Conservation (phyloP, 2,888 invertebrate species). For the Andrena hattorfiana region DNA sequence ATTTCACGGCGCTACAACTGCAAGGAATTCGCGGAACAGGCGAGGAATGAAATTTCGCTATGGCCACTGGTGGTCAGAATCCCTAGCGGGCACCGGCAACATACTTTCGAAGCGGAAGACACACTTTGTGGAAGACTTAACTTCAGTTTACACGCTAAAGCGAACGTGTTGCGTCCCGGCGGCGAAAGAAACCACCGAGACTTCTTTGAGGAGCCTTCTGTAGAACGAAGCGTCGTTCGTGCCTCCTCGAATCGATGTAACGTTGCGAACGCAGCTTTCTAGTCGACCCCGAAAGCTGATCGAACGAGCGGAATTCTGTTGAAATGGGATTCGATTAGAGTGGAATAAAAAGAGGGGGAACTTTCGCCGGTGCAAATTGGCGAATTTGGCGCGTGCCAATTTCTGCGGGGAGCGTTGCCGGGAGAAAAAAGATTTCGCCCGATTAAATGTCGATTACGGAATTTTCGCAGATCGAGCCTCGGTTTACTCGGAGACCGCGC, state of each 20-base stretch:
- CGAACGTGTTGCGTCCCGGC: conserved; percentile 32
- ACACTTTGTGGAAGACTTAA: conserved; percentile 31
- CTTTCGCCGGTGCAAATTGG: neutral
- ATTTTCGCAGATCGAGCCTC: conserved; percentile 11
- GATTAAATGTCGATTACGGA: conserved; percentile 43
- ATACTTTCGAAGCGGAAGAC: conserved; percentile 18
- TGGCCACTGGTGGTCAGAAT: neutral
- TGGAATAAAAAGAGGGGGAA: neutral
- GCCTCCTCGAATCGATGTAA: conserved; percentile 4
- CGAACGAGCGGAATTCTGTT: neutral
- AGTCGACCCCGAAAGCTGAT: neutral
- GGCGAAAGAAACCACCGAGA: conserved; percentile 17
- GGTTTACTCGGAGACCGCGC: conserved; percentile 28
- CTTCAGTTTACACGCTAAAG: conserved; percentile 33
- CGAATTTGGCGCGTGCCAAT: neutral
- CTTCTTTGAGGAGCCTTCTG: conserved; percentile 11
- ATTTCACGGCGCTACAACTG: conserved; percentile 4
- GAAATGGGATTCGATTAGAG: conserved; percentile 7
- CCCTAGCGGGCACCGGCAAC: neutral
- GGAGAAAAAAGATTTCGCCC: neutral
- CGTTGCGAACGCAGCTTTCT: neutral
- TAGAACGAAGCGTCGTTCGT: neutral
- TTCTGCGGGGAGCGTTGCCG: neutral
- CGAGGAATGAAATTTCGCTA: conserved; percentile 34
- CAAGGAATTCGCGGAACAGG: conserved; percentile 14